Conservation (phyloP, 2,113 vertebrate species). For the Loxodonta africana region DNA sequence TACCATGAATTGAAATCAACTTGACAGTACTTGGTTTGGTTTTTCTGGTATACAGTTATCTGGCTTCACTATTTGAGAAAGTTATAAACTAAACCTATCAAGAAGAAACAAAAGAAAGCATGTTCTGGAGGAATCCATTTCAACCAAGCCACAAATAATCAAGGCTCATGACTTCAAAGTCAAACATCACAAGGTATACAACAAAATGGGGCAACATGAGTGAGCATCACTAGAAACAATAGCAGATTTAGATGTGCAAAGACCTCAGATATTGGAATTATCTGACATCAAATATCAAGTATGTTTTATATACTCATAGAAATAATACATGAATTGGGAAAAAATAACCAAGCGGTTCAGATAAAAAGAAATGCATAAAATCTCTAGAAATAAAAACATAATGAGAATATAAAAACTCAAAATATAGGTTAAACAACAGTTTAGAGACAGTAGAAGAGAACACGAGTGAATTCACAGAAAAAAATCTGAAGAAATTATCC, state of each 20-base stretch:
- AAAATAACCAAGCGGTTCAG: background rate
- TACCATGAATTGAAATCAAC: too few relatives aligned
- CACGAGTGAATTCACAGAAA: background rate
- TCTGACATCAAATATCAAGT: background rate
- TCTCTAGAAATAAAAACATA: background rate
- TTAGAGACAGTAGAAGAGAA: background rate
- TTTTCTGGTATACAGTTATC: background rate
- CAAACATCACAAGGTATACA: background rate
- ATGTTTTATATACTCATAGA: background rate
- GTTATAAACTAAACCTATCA: background rate
- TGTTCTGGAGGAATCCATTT: background rate
- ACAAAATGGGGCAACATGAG: background rate
- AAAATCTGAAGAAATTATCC: background rate
- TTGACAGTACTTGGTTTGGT: too few relatives aligned
- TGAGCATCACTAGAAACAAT: background rate
- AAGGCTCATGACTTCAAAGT: background rate
- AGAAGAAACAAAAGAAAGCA: background rate
- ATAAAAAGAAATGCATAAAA: background rate
- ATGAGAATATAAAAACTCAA: conserved; percentile 9
- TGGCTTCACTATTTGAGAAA: background rate
- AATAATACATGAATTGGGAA: background rate
- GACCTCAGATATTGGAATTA: background rate
- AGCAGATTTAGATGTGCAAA: background rate
- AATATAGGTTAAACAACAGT: background rate
- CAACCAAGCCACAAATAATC: background rate